Evolutionary conservation across 2,888 invertebrate genomes (phyloP).

Genomic region (Eilema griseolum): DNA sequence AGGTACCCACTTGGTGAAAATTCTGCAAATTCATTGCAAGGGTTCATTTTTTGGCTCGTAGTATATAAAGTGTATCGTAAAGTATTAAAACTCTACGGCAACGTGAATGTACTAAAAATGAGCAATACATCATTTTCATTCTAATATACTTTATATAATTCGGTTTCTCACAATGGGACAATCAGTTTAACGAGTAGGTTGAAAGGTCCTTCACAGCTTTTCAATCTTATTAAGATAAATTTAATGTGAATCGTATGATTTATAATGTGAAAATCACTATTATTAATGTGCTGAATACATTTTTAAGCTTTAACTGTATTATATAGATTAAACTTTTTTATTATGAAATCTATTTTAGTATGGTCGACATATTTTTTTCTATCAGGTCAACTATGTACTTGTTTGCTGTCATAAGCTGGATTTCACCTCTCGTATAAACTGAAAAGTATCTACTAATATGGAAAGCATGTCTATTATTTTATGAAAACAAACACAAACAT

Average conservation of each 20-base stretch:
- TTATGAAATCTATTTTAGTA: no score
- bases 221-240: background rate
- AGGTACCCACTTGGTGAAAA: no score
- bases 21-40: background rate
- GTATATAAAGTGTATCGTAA: background rate
- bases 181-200: background rate
- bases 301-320: background rate
- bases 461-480: background rate
- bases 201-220: slow-evolving; percentile 1
- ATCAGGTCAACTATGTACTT: no score
- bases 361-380: no score
- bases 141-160: background rate
- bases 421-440: no score
- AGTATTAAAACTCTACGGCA: background rate
- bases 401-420: no score
- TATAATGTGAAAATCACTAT: background rate
- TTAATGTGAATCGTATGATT: background rate
- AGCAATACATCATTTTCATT: background rate
- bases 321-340: background rate
- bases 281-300: background rate
- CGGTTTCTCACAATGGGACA: background rate
- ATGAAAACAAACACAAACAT: background rate
- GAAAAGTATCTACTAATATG: no score
- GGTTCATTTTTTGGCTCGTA: background rate
- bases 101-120: background rate